Evolutionary conservation across 2,797 vertebrate genomes (phyloP), one percentile per base, ranked within the genome.

Genomic region (Rousettus madagascariensis): DNA sequence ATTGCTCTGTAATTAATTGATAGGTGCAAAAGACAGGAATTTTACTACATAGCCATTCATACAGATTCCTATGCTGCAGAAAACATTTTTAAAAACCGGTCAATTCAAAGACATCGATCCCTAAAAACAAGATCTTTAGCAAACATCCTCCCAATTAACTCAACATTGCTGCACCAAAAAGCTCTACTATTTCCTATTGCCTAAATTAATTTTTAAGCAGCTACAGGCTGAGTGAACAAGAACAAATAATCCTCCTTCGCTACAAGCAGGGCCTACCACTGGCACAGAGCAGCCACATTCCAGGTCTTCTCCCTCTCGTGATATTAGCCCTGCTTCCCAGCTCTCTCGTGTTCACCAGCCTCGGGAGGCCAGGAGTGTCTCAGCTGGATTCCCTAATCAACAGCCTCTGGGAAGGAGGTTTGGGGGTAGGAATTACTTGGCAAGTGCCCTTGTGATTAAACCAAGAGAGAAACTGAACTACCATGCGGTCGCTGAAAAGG

Each of bases 161-260:
- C 55, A 77, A 43, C 19, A 61, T 6, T n/a, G 86, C 79, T 80
- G 28, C 16, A 55, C 26, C 79, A 36, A 71, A 93, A 78, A 24
- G 2, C 24, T 65, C 41, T 26, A 28, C 46, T 28, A 63, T 77
- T 88, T 94, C 46, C 15, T 17, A 49, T 49, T 49, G 49, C 49
- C 26, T 86, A 75, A 20, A 71, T 79, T 86, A 83, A 55, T 82
- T 87, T 93, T 91, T 55, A 80, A 75, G 57, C 53, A 78, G 63
- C 49, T 36, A 38, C 6, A 10, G 17, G 43, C 41, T 30, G 28
- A 80, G 12, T 77, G 53, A 74, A 90, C 69, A 84, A 68, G 22
- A 36, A 57, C 28, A 82, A 82, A 51, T 38, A 57, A 36, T 8
- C 22, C 28, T 79, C 43, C 36, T n/a, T 1, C 1, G 43, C 20